These are phyloP conservation scores for Acleris sparsana DNA, from an alignment of 2,888 invertebrate species.

Conservation along the genomic window DNA sequence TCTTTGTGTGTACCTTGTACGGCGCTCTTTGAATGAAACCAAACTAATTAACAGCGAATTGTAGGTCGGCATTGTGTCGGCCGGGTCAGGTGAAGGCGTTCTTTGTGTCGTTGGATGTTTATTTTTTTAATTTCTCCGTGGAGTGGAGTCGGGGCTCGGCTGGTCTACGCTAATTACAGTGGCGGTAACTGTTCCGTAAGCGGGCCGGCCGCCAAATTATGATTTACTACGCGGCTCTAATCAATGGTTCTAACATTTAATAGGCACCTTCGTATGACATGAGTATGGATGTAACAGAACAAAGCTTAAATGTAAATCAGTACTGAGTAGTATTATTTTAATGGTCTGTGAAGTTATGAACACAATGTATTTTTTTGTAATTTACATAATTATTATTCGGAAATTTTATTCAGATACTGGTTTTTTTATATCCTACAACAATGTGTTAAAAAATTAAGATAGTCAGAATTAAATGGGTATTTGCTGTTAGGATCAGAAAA, in stretches of 20 bases:
- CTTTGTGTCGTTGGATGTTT: conserved; percentile 72
- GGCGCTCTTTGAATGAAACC: conserved; percentile 64
- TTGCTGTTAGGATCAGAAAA: conserved; percentile 57
- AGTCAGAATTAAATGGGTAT: neutral
- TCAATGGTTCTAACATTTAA: conserved; percentile 45
- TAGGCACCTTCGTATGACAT: conserved; percentile 33
- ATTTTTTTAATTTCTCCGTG: conserved; percentile 68
- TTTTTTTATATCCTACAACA: too few species aligned
- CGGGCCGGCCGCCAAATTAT: conserved; percentile 42
- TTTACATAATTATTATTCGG: conserved; percentile 16
- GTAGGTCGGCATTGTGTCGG: conserved; percentile 69
- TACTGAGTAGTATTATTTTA: conserved; percentile 31
- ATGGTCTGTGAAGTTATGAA: conserved; percentile 47
- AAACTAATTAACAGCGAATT: conserved; percentile 73
- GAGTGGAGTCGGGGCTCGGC: conserved; percentile 41
- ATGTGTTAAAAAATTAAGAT: neutral
- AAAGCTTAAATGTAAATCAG: conserved; percentile 12
- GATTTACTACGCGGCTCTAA: conserved; percentile 39
- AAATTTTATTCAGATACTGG: neutral
- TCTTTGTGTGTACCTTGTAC: conserved; percentile 58
- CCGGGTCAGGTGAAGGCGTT: conserved; percentile 68
- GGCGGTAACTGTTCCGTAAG: conserved; percentile 62
- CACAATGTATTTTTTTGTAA: conserved; percentile 24
- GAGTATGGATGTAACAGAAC: conserved; percentile 15
- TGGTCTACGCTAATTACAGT: conserved; percentile 53